Evolutionary conservation across 2,888 invertebrate species (phyloP), one percentile per base, ranked within the genome.

Genomic region (Rhorus exstirpatorius): DNA sequence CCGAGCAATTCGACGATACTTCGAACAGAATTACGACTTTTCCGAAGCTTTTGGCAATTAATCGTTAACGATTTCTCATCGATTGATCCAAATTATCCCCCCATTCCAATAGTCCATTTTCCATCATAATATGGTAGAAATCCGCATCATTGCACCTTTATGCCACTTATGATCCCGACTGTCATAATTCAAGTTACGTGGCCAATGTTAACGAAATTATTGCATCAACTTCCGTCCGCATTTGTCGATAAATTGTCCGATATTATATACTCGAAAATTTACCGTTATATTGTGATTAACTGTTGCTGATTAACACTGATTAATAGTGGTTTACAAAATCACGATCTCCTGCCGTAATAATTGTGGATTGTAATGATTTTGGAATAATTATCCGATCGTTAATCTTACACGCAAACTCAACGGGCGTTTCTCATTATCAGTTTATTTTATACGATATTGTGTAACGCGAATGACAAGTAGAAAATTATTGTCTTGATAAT

Each of bases 41-140:
- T 24, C 17, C 19, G 26, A 46, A 71, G 35, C 44, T 26, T 71
- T 63, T 31, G 67, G 38, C 49, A 38, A 79, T 72, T 51, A 19
- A 72, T 51, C 65, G 72, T 51, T 72, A 67, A 72, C 67, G 60
- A 79, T 72, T 72, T 58, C 49, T 10, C 65, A 67, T 60, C 44
- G 14, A 61, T 79, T 74, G 44, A 35, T 49, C 14, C 3, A 8
- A 67, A 68, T 60, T 63, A 55, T 46, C 35, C 35, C 14, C 21
- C 6, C 46, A 35, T 65, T 44, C 41, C 38, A 10, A 19, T 53
- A 10, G 19, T 19, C 26, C 19, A 12, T 38, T 72, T 38, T 38
- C 35, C 12, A 51, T 19, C 7, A 38, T 35, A 17, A 44, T 8
- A 12, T 10, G 12, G 24, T 26, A 24, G 7, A 38, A 35, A 72